Conservation (phyloP, 2,888 invertebrate genomes). For the Sepioteuthis lessoniana region DNA sequence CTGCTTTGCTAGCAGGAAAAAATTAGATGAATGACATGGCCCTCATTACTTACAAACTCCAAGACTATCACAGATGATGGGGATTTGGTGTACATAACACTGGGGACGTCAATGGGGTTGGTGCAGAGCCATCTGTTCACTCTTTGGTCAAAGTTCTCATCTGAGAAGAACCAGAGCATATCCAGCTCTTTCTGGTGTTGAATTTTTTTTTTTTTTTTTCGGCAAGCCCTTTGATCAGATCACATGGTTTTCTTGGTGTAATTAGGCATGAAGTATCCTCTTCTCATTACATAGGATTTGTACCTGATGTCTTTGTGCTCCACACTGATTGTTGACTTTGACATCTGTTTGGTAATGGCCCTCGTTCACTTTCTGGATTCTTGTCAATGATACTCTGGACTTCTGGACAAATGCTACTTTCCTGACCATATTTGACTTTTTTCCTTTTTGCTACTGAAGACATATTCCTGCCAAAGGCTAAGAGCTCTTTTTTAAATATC, state of each 20-base stretch:
- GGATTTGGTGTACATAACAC: too few relatives aligned
- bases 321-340: neutral
- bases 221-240: neutral
- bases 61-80: too few relatives aligned
- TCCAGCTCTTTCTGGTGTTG: too few relatives aligned
- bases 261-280: neutral
- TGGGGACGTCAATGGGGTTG: too few relatives aligned
- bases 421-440: neutral
- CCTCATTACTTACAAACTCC: too few relatives aligned
- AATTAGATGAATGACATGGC: too few relatives aligned
- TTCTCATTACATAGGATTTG: neutral
- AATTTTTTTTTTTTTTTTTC: neutral
- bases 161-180: too few relatives aligned
- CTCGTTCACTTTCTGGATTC: neutral
- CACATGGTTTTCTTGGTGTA: neutral
- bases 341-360: neutral
- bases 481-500: neutral
- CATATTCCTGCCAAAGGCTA: neutral
- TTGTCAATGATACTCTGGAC: neutral
- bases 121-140: too few relatives aligned
- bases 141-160: too few relatives aligned
- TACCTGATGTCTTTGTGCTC: neutral
- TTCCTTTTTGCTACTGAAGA: neutral
- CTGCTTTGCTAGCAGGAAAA: too few relatives aligned
- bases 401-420: neutral